Base-by-base conservation (phyloP, 2,888 invertebrate species). In the Parasteatoda lunata region DNA sequence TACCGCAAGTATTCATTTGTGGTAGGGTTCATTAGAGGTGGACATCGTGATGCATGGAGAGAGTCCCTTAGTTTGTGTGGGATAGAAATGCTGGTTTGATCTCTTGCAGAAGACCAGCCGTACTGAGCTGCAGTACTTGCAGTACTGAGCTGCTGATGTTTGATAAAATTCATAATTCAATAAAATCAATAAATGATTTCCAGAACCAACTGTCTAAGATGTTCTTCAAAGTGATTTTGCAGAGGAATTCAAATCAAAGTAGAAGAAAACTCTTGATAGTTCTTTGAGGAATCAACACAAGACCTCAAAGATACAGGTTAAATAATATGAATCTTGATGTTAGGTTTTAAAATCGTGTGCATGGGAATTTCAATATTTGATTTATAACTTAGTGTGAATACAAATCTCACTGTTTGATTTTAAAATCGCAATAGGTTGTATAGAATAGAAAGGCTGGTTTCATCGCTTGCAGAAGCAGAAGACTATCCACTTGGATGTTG, bases 241-340 rank as follows among this genome's bases (percentile, higher is more conserved):
- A 66, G 15, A 15, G 66, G 66, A 66, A 5, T 66, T 66, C 15
- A 66, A 7, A 66, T 66, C 66, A 66, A 66, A 66, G 66, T 9
- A 15, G 66, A n/a, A n/a, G 66, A n/a, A 7, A 13, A 66, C 66
- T 66, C 66, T 66, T n/a, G 3, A 15, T 13, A 66, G 4, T 66
- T 4, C 15, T 30, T 15, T 66, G 3, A 9, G n/a, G 66, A 3
- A 66, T 66, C 4, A 66, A 66, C 4, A 66, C n/a, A 66, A 30
- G 66, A 65, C n/a, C n/a, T 65, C 15, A 65, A n/a, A 66, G 8
- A 66, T 15, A 3, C 4, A 66, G 66, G 66, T 66, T 15, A 13
- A 66, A 66, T 15, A 3, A 15, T 15, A 3, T 7, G 66, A n/a
- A n/a, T n/a, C n/a, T n/a, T n/a, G n/a, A n/a, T n/a, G n/a, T n/a